Conservation (phyloP, 2,113 vertebrate genomes). For the Glaucidium brasilianum region DNA sequence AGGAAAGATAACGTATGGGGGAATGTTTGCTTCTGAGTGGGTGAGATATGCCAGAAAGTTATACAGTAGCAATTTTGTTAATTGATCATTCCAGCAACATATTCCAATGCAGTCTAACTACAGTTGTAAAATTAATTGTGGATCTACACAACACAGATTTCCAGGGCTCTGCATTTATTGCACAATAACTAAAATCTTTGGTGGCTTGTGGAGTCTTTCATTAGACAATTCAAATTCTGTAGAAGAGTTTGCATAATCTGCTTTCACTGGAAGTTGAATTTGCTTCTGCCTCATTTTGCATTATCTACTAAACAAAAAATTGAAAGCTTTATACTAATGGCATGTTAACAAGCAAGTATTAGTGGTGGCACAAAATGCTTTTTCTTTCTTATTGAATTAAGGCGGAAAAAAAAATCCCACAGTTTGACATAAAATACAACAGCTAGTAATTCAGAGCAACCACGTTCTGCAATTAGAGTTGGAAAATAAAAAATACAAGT, state of each 20-base stretch:
- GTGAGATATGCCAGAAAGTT: background rate
- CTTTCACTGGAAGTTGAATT: background rate
- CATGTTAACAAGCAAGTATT: conserved; percentile 16
- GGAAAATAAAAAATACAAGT: background rate
- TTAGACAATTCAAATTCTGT: background rate
- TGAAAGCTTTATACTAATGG: background rate
- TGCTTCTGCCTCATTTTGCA: background rate
- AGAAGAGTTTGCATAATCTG: background rate
- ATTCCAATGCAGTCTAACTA: background rate
- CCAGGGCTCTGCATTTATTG: background rate
- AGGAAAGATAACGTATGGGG: background rate
- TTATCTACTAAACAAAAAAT: background rate
- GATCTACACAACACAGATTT: background rate
- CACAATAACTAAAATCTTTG: background rate
- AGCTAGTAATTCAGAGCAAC: background rate
- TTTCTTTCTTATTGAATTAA: conserved; percentile 16
- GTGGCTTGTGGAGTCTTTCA: background rate
- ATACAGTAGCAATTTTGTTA: background rate
- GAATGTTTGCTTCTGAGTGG: background rate
- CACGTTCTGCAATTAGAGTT: background rate
- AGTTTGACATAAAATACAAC: background rate
- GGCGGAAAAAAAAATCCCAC: background rate
- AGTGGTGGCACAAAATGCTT: background rate
- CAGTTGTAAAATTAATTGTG: background rate
- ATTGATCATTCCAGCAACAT: background rate